Evolutionary conservation across 2,797 vertebrate genomes (phyloP).

Genomic region (Fistularia tabacaria): DNA sequence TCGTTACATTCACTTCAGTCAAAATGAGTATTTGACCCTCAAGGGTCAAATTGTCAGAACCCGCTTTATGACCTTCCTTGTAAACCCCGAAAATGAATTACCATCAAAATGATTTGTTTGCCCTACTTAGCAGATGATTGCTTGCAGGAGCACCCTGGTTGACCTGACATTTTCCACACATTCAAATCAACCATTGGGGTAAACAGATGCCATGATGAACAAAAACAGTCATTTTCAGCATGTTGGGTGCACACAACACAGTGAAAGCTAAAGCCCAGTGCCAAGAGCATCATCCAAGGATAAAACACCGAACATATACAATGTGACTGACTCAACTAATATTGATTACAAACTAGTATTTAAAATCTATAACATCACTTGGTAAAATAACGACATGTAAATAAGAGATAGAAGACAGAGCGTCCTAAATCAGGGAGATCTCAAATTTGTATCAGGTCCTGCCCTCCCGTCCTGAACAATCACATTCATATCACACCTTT

Average conservation of each 20-base stretch:
- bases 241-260: slow-evolving; percentile 11
- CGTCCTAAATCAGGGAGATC: too few relatives aligned
- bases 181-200: slow-evolving; percentile 2
- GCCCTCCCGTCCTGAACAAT: neutral
- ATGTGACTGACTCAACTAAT: neutral
- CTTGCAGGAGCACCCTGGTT: too few relatives aligned
- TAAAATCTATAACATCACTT: neutral
- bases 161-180: slow-evolving; percentile 9
- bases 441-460: neutral
- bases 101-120: slow-evolving; percentile 2
- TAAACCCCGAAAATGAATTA: slow-evolving; percentile 31
- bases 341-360: neutral
- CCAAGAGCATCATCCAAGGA: neutral
- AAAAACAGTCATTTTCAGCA: slow-evolving; percentile 18
- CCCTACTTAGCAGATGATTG: neutral
- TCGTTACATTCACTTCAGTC: slow-evolving; percentile 61
- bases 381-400: neutral
- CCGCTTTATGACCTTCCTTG: slow-evolving; percentile 2
- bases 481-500: neutral
- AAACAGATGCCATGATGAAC: slow-evolving; percentile 15
- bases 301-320: neutral
- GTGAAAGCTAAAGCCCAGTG: slow-evolving; percentile 8
- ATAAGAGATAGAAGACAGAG: neutral
- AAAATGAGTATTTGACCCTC: slow-evolving; percentile 12
- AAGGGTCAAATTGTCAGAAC: slow-evolving; percentile 13